Evolutionary conservation across 2,888 invertebrate species (phyloP).

Genomic region (Pollenia angustigena): DNA sequence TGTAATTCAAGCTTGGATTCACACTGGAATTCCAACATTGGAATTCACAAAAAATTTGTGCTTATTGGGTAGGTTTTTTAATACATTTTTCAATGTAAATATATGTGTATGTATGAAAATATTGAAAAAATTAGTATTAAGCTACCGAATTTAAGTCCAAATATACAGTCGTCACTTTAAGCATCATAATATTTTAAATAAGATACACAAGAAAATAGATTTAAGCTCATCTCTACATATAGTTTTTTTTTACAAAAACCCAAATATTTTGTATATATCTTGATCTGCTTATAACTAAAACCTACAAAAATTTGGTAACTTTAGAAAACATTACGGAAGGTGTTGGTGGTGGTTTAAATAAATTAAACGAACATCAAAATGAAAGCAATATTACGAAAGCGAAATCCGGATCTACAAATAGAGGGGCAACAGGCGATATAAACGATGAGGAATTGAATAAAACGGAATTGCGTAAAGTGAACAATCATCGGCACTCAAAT

Average conservation of each 20-base stretch:
- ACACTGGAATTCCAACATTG: too few relatives aligned
- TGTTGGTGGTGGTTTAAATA: slow-evolving; percentile 67
- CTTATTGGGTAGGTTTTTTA: too few relatives aligned
- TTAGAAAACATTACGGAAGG: slow-evolving; percentile 65
- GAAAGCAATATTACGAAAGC: slow-evolving; percentile 65
- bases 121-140: too few relatives aligned
- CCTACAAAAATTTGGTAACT: slow-evolving; percentile 41
- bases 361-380: slow-evolving; percentile 62
- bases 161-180: too few relatives aligned
- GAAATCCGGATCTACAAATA: slow-evolving; percentile 56
- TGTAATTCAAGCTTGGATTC: too few relatives aligned
- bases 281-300: neutral
- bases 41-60: too few relatives aligned
- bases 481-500: slow-evolving; percentile 83
- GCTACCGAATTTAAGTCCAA: too few relatives aligned
- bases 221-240: slow-evolving; percentile 17
- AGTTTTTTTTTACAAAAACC: slow-evolving; percentile 11
- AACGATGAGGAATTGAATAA: slow-evolving; percentile 76
- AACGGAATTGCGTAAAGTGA: slow-evolving; percentile 81
- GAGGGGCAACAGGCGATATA: slow-evolving; percentile 52
- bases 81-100: too few relatives aligned
- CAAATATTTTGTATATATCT: neutral
- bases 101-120: too few relatives aligned
- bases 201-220: neutral
- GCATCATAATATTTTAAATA: too few relatives aligned